Conservation (phyloP, 2,797 vertebrate species). For the Cygnus olor region DNA sequence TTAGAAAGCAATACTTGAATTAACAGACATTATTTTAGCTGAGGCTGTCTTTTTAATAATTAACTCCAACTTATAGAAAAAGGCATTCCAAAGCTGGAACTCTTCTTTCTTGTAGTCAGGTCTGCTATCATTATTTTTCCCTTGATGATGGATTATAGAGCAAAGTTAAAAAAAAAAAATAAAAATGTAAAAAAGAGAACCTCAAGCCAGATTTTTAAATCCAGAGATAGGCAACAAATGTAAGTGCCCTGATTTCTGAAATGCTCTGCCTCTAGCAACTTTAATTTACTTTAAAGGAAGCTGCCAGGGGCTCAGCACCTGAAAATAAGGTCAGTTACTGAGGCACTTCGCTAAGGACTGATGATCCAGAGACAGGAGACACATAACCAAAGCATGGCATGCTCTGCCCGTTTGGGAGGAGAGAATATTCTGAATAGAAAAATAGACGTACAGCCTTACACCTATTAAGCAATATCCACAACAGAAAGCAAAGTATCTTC, state of each 20-base stretch:
- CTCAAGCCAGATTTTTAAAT: constrained; percentile 34
- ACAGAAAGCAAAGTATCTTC: not conserved
- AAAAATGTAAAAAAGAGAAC: not conserved
- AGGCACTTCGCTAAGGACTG: not conserved
- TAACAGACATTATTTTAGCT: not conserved
- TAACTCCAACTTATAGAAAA: not conserved
- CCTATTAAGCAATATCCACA: not conserved
- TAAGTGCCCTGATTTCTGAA: constrained; percentile 32
- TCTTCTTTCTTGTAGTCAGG: not conserved
- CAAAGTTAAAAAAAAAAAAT: not conserved
- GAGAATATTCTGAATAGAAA: not conserved
- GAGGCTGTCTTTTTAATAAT: not conserved
- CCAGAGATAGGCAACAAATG: constrained; percentile 5
- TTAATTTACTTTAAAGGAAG: constrained; percentile 9
- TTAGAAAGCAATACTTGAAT: not conserved
- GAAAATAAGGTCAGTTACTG: constrained; percentile 32
- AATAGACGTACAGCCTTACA: not conserved
- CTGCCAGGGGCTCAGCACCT: not conserved
- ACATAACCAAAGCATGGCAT: not conserved
- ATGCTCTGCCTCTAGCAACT: constrained; percentile 6
- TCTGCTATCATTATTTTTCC: constrained; percentile 9
- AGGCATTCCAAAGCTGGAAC: not conserved
- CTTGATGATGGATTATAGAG: constrained; percentile 43
- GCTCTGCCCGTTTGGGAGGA: not conserved
- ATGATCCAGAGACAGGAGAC: not conserved